Evolutionary conservation across 2,113 vertebrate species (phyloP), one percentile per base, ranked within the genome.

Genomic region (Baryphthengus martii): DNA sequence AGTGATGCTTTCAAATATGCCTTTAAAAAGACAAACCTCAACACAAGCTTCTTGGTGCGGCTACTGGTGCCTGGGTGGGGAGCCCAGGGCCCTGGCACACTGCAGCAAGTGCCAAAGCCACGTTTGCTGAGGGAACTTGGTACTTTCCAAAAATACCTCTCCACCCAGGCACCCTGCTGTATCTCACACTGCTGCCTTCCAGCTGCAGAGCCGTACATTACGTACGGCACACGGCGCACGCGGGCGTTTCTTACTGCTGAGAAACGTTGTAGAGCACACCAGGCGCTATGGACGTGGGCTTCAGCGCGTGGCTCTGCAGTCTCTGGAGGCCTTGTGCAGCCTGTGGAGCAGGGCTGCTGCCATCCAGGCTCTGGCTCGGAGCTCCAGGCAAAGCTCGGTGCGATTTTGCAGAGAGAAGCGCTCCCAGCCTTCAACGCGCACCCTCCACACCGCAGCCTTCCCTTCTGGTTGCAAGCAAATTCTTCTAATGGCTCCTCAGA

Each of bases 81-180:
- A 70, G 3, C 14, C 58, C 28, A 3, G 0, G 1, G 78, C 44
- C 13, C 1, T 2, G n/a, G 39, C 52, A n/a, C 23, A 13, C 13
- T 0, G 0, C 18, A 26, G 52, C 45, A 35, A 31, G 25, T 7
- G 25, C 26, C 42, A 67, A 37, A 67, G 66, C 40, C 15, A 39
- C 3, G 0, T 42, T 40, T 59, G 25, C 39, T 47, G 66, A 17
- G 58, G 72, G n/a, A 53, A 53, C 21, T 3, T 0, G 0, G 39
- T n/a, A 2, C 39, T 40, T 72, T 24, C 66, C n/a, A 55, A 23
- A 40, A 47, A 23, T 8, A 11, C 8, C 28, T 23, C 23, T 50
- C 13, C n/a, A 5, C 7, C 17, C 71, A 26, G 73, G 71, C 29
- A 35, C 44, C 50, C 29, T 14, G 3, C 49, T 6, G 0, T 17